phyloP scores from a whole-genome alignment of 2,797 vertebrate species.

The Mormyrus hasselquistii region DNA sequence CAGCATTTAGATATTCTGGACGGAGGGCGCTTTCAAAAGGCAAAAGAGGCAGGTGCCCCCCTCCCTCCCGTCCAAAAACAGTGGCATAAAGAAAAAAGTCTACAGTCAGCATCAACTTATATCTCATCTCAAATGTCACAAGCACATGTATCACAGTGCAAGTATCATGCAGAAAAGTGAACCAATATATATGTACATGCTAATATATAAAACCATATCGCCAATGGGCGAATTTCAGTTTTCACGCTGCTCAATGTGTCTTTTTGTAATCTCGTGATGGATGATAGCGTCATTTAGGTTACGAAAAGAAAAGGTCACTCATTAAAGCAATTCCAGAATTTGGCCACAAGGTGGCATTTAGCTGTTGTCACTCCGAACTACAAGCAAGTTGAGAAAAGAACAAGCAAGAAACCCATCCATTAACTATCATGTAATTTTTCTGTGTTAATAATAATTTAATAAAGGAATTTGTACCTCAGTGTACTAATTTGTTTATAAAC shows the following conservation, averaged over 20 bases:
- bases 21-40: not conserved
- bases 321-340: not conserved
- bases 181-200: too few species aligned
- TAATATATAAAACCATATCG: not conserved
- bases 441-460: not conserved
- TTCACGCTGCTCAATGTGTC: not conserved
- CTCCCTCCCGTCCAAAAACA: not conserved
- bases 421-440: not conserved
- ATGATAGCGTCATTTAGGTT: not conserved
- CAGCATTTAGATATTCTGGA: not conserved
- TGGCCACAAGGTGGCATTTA: not conserved
- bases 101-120: not conserved
- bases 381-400: not conserved
- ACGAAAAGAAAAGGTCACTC: not conserved
- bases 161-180: not conserved
- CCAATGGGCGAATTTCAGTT: not conserved
- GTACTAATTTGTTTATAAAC: not conserved
- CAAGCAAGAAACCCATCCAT: not conserved
- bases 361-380: not conserved
- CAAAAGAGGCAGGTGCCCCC: not conserved
- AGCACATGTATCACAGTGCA: not conserved
- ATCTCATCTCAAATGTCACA: not conserved
- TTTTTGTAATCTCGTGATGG: not conserved
- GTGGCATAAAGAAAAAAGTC: not conserved
- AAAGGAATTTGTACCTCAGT: not conserved